A percentile compares a stretch with the other conserved stretches of the same genome.
phyloP scores from a whole-genome alignment of 1,140 invertebrate genomes.

The Sitobion miscanthi region DNA sequence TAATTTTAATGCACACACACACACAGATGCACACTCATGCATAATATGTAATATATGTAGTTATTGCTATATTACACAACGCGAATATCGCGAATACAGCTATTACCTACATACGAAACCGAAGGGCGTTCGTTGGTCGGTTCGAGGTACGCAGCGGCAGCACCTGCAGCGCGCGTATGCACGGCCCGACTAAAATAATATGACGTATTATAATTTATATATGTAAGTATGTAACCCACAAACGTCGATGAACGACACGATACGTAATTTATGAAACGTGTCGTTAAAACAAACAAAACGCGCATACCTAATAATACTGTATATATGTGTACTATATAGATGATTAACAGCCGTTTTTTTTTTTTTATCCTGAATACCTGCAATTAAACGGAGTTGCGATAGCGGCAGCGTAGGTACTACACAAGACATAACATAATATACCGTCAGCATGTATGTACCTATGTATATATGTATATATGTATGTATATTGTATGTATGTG shows the following conservation, averaged over 20 bases:
- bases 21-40: too few species aligned
- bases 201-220: not conserved
- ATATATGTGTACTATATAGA: not conserved
- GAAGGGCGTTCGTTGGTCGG: not conserved
- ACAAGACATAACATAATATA: not conserved
- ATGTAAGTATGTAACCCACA: not conserved
- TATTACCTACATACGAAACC: not conserved
- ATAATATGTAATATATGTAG: too few species aligned
- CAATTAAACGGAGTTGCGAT: not conserved
- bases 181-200: too few species aligned
- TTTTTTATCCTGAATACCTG: not conserved
- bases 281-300: conserved; percentile 1
- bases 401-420: not conserved
- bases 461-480: too few species aligned
- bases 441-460: too few species aligned
- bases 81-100: not conserved
- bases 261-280: conserved; percentile 7
- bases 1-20: too few species aligned
- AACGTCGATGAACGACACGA: not conserved
- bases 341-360: not conserved
- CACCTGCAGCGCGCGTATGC: not conserved
- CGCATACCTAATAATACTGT: not conserved
- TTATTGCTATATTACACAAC: not conserved
- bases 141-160: not conserved
- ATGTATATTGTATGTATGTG: too few species aligned